Base-by-base conservation (phyloP, 2,797 vertebrate genomes). In the Acipenser transmontanus region DNA sequence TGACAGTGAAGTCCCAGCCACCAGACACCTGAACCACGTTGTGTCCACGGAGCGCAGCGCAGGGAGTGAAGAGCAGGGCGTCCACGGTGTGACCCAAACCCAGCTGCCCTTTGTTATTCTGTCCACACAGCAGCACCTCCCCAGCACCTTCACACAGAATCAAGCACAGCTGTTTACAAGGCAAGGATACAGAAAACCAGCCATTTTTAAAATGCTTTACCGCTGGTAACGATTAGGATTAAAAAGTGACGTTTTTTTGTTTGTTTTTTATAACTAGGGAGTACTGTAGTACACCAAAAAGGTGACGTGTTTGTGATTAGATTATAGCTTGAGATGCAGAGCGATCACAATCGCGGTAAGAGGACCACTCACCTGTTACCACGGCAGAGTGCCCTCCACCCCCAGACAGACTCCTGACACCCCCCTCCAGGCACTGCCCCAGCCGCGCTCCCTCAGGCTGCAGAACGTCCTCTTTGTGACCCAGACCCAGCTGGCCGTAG, bases 1-100 rank as follows among this genome's bases (percentile, higher is more conserved):
- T 71, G 70, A 98, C 78, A 14, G 94, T 93, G 76, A 97, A 98
- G 81, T 98, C 93, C 96, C 95, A 98, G 63, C 96, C 96, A 77
- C 96, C 98, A 50, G 93, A 85, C 57, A 96, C 92, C 67, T 90
- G 82, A 56, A 77, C 80, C 63, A 96, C 78, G 60, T 72, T 73
- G 66, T 72, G 81, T 54, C 71, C 80, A 10, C 75, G 78, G 34
- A 91, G 70, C 7, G 84, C 71, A 59, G 71, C 61, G 63, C 94
- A 94, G 68, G 83, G 78, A 10, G 87, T 87, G 76, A 96, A 91
- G 73, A 2, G 70, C 9, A 78, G 69, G 13, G 92, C 75, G 59
- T 95, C 85, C 48, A 85, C 74, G 0, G 70, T 81, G 79, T 96
- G 92, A 67, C 90, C 82, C 61, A 97, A 77, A 34, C 95, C 96